phyloP scores from a whole-genome alignment of 2,113 vertebrate species.

The Alectura lathami region DNA sequence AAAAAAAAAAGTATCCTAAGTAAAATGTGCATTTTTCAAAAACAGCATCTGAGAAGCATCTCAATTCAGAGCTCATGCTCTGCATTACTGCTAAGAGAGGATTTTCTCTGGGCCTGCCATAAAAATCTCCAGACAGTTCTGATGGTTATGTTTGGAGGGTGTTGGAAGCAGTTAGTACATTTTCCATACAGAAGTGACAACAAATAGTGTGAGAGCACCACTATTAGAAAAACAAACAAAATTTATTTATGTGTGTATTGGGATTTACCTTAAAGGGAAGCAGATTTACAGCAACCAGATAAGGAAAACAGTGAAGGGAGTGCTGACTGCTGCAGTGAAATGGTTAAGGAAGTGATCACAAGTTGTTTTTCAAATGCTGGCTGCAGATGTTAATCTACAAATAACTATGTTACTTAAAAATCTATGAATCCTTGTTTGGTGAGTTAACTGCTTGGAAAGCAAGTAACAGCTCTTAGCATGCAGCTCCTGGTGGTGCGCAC shows the following conservation, averaged over 20 bases:
- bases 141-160: not conserved
- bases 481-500: not conserved
- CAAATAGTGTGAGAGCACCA: not conserved
- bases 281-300: not conserved
- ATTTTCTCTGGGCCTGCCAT: not conserved
- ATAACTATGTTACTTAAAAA: not conserved
- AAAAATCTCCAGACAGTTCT: not conserved
- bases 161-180: not conserved
- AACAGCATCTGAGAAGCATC: not conserved
- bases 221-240: not conserved
- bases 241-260: not conserved
- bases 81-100: fast-evolving
- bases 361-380: not conserved
- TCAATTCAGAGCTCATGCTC: not conserved
- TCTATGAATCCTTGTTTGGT: not conserved
- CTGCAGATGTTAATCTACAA: not conserved
- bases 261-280: not conserved
- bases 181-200: not conserved
- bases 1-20: not conserved
- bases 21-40: not conserved
- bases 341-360: not conserved
- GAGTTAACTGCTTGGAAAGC: not conserved
- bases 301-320: not conserved
- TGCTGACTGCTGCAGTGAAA: not conserved
- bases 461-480: not conserved